Evolutionary conservation across 2,797 vertebrate genomes (phyloP), one percentile per base, ranked within the genome.

Genomic region (Acrossocheilus fasciatus): DNA sequence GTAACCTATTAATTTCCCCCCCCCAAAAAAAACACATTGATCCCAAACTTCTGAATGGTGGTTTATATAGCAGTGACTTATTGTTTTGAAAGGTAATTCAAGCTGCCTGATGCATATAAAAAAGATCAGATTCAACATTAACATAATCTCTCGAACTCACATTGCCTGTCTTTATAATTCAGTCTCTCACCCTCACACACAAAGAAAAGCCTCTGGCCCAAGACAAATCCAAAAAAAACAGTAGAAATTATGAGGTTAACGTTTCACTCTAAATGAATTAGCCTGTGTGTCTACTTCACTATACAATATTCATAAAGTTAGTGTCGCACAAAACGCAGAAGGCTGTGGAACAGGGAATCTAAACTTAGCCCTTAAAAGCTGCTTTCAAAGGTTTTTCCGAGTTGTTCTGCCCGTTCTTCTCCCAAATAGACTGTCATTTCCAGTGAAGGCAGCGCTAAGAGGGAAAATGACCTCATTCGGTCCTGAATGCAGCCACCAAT

Each of bases 271-370:
- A 57, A 87, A 81, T 64, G 68, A 89, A 88, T 87, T 82, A 89
- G 88, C 77, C 88, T 75, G 80, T 59, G 74, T 54, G 64, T 87
- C 64, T 81, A 34, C 68, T 54, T 75, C 45, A 80, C 75, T 82
- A 86, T 90, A 83, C 86, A 90, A 88, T 90, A 90, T 90, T 89
- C 85, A 90, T 89, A 52, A 78, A 80, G 84, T 82, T 77, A 64
- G 77, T 43, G 83, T 81, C 26, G 20, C 81, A 86, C 81, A 75
- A 79, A 89, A 86, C 47, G 82, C 68, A 81, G 47, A 86, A 87
- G 66, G 57, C 81, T 7, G 14, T 2, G 3, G 68, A 86, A 86
- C 34, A 83, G 75, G 41, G 62, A 83, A 70, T 64, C 77, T 87
- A 84, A 84, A 84, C 88, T 82, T 81, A 81, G 77, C 78, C 74